Conservation (phyloP, 2,797 vertebrate genomes). For the Falco berigora region DNA sequence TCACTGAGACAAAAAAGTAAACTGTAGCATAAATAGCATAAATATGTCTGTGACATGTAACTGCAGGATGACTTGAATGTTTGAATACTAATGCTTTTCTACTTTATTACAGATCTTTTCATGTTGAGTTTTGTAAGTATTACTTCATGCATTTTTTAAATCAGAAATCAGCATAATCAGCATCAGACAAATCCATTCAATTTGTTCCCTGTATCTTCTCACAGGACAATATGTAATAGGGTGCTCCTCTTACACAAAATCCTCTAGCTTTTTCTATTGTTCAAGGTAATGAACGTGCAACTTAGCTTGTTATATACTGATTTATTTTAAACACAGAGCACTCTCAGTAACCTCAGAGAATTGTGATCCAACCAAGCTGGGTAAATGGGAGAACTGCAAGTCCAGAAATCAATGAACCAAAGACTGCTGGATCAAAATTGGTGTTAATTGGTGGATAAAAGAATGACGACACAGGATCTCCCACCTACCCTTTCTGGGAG, state of each 20-base stretch:
- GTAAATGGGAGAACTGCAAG: neutral
- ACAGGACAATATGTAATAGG: neutral
- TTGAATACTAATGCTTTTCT: neutral
- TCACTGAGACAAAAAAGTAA: neutral
- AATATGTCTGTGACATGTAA: neutral
- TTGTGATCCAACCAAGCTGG: neutral
- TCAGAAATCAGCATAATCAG: neutral
- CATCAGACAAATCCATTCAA: neutral
- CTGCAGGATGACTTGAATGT: neutral
- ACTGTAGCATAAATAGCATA: neutral
- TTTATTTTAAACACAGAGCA: neutral
- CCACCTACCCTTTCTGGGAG: neutral
- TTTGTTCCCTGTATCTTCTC: neutral
- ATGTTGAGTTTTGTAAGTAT: neutral
- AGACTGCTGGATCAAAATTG: neutral
- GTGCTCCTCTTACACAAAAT: neutral
- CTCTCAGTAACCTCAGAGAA: neutral
- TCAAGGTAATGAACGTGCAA: neutral
- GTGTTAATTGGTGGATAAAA: neutral
- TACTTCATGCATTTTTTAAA: neutral
- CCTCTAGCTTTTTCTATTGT: neutral
- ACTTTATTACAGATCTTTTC: neutral
- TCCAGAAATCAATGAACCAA: neutral
- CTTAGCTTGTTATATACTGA: neutral
- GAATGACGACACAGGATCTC: neutral